Evolutionary conservation across 2,797 vertebrate genomes (phyloP).

Genomic region (Anguilla marmorata): DNA sequence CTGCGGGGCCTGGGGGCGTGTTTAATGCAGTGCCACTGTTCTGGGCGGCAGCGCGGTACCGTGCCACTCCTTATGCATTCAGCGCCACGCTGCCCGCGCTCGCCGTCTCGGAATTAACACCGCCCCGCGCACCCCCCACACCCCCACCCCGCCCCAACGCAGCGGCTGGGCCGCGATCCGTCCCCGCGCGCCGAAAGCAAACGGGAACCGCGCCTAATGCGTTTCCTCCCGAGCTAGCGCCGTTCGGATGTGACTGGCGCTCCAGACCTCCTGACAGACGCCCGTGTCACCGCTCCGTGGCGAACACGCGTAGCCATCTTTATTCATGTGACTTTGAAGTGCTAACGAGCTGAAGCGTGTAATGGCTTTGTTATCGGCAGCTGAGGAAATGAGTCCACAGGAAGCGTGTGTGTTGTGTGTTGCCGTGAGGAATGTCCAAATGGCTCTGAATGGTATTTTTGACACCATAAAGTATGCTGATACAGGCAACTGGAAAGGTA

Average conservation of each 20-base stretch:
- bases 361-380: background rate
- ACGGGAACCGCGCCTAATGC: background rate
- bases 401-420: background rate
- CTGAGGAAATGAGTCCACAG: background rate
- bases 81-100: background rate
- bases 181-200: background rate
- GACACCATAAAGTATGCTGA: background rate
- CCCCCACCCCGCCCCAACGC: background rate
- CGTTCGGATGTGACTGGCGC: background rate
- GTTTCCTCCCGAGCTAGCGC: background rate
- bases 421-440: background rate
- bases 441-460: background rate
- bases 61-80: background rate
- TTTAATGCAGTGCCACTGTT: conserved; percentile 42
- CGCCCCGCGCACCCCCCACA: background rate
- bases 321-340: conserved; percentile 12
- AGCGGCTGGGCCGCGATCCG: background rate
- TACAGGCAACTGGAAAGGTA: background rate
- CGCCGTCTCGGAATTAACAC: background rate
- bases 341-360: background rate
- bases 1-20: conserved; percentile 37
- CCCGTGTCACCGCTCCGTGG: background rate
- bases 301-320: background rate
- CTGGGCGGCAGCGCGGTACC: conserved; percentile 13
- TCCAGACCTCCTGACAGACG: background rate